phyloP scores from a whole-genome alignment of 2,797 vertebrate species.

The Astyanax mexicanus region DNA sequence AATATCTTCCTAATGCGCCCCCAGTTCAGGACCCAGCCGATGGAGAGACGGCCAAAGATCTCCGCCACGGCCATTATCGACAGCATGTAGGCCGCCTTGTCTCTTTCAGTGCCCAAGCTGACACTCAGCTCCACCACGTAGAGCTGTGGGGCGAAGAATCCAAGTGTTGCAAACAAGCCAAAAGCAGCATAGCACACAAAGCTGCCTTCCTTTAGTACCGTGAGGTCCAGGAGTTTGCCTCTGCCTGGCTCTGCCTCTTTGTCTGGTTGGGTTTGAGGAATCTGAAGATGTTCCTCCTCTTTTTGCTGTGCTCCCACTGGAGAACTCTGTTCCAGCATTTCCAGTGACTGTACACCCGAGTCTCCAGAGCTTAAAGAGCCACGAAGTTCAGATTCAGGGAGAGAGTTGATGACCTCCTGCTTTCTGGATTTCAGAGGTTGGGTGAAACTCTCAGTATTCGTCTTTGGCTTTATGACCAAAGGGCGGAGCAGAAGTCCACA shows the following conservation, averaged over 20 bases:
- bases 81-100: conserved; percentile 86
- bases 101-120: conserved; percentile 84
- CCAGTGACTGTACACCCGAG: conserved; percentile 87
- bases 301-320: conserved; percentile 28
- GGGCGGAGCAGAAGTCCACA: conserved; percentile 89
- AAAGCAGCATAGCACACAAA: conserved; percentile 96
- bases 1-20: conserved; percentile 84
- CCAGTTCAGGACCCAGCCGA: conserved; percentile 86
- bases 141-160: conserved; percentile 93
- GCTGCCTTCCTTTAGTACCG: conserved; percentile 86
- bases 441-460: conserved; percentile 6
- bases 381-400: conserved; percentile 13
- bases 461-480: conserved; percentile 77
- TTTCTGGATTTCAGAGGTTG: conserved; percentile 34
- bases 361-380: conserved; percentile 86
- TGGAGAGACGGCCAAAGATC: conserved; percentile 86
- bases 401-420: conserved; percentile 29
- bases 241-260: conserved; percentile 15
- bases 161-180: conserved; percentile 93
- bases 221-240: conserved; percentile 86
- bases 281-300: conserved; percentile 16
- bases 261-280: conserved; percentile 18
- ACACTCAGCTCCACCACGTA: conserved; percentile 93
- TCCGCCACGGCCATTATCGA: conserved; percentile 92
- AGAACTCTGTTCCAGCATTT: conserved; percentile 47